These are phyloP conservation scores for Amphiura filiformis DNA, from an alignment of 35 echinoderm and acorn worm species.

Conservation along the genomic window DNA sequence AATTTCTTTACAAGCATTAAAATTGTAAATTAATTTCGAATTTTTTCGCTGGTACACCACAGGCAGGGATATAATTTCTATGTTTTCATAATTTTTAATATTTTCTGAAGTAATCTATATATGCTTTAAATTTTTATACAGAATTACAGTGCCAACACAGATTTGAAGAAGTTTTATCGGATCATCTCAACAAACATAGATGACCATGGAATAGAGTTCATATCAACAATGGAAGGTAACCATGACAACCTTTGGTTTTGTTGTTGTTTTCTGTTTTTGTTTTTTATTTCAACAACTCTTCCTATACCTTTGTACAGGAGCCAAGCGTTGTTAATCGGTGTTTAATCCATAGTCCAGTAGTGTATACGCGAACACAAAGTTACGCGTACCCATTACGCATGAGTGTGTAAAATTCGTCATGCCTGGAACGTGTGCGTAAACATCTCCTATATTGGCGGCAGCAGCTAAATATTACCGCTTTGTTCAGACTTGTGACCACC, in stretches of 20 bases:
- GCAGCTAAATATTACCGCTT: background rate
- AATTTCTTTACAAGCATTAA: background rate
- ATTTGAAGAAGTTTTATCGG: background rate
- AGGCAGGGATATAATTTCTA: background rate
- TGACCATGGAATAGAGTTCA: background rate
- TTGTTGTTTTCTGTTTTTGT: no score
- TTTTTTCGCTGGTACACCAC: background rate
- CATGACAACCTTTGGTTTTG: background rate
- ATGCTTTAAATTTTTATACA: background rate
- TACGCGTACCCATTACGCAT: no score
- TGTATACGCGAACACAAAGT: no score
- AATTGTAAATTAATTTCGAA: background rate
- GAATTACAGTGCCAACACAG: background rate
- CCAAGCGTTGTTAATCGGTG: no score
- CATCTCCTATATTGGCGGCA: background rate
- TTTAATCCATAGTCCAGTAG: no score
- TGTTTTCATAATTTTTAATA: background rate
- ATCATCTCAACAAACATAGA: slow-evolving; percentile 1
- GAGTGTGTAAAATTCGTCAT: no score
- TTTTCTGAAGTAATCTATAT: background rate
- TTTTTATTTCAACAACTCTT: no score
- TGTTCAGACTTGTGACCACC: background rate
- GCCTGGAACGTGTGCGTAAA: background rate
- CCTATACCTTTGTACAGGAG: no score
- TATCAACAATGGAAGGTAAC: slow-evolving; percentile 26